These are phyloP conservation scores for Tribolium castaneum DNA, from an alignment of 1,140 invertebrate genomes.

Conservation along the genomic window DNA sequence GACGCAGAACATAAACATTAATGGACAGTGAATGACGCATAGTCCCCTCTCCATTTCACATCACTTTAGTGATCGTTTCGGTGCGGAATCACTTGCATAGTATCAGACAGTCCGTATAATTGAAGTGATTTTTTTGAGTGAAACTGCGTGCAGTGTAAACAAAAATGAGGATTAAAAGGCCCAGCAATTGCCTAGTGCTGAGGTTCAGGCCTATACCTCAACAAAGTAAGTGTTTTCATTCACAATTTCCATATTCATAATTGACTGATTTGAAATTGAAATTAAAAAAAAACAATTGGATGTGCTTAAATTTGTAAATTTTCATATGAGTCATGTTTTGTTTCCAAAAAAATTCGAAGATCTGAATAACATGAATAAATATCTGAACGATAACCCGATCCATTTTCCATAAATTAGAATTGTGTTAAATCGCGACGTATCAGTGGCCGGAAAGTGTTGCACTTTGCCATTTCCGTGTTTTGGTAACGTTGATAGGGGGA, in stretches of 20 bases:
- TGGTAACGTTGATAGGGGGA: not conserved
- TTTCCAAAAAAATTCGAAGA: not conserved
- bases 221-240: conserved; percentile 52
- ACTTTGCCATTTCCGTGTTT: not conserved
- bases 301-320: conserved; percentile 15
- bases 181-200: conserved; percentile 72
- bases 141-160: conserved; percentile 31
- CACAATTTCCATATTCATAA: conserved; percentile 3
- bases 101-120: not conserved
- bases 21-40: conserved; percentile 55
- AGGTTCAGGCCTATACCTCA: conserved; percentile 68
- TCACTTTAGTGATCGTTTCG: conserved; percentile 49
- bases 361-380: conserved; percentile 20
- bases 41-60: conserved; percentile 40
- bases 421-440: not conserved
- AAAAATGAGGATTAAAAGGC: conserved; percentile 74
- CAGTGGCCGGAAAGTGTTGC: not conserved
- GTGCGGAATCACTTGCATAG: conserved; percentile 26
- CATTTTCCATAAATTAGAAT: conserved; percentile 5
- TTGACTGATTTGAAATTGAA: not conserved
- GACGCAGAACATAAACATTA: conserved; percentile 56
- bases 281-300: conserved; percentile 7
- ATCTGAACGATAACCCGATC: not conserved
- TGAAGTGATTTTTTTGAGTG: conserved; percentile 5
- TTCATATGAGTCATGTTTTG: not conserved